Evolutionary conservation across 1,140 invertebrate genomes (phyloP).

Genomic region (Laupala kohalensis): DNA sequence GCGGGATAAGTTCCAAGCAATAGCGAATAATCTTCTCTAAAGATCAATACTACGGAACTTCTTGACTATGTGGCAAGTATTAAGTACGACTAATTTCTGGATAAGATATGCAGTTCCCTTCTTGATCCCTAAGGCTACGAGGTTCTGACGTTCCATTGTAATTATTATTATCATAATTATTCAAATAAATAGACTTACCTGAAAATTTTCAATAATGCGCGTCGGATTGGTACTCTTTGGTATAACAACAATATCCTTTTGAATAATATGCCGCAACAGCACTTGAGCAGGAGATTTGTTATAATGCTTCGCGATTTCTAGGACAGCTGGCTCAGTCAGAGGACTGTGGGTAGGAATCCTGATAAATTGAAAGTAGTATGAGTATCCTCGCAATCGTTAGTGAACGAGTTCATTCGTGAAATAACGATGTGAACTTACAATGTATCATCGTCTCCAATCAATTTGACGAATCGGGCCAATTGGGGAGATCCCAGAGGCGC

Average conservation of each 20-base stretch:
- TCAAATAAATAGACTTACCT: constrained; percentile 18
- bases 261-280: constrained; percentile 28
- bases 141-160: too few species aligned
- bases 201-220: constrained; percentile 28
- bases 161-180: too few species aligned
- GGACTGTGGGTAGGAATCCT: constrained; percentile 10
- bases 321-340: constrained; percentile 23
- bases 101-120: too few species aligned
- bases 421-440: background rate
- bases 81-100: too few species aligned
- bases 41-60: too few species aligned
- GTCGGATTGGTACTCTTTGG: constrained; percentile 28
- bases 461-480: background rate
- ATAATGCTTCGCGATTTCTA: constrained; percentile 24
- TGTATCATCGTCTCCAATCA: background rate
- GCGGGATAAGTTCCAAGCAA: too few species aligned
- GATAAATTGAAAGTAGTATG: background rate
- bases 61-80: too few species aligned
- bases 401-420: background rate
- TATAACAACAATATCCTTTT: constrained; percentile 27
- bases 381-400: background rate
- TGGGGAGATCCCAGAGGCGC: constrained; percentile 37
- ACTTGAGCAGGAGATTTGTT: constrained; percentile 29
- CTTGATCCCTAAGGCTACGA: too few species aligned
- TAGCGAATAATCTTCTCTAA: too few species aligned